phyloP scores from a whole-genome alignment of 2,797 vertebrate species.

The Sarcophilus harrisii region DNA sequence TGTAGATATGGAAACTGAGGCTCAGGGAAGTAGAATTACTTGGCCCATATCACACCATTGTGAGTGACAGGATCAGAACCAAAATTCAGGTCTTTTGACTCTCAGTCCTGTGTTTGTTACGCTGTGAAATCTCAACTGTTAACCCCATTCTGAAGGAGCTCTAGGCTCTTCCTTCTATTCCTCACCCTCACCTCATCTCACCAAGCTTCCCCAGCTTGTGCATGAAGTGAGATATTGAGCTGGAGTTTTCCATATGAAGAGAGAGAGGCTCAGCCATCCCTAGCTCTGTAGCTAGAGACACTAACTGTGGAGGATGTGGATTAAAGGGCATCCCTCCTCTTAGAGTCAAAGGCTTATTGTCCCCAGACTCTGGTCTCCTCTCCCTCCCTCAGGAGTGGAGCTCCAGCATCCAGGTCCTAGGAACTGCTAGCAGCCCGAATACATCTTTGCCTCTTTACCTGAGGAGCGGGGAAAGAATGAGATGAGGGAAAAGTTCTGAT shows the following conservation, averaged over 20 bases:
- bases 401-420: not conserved
- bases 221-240: not conserved
- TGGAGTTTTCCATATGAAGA: not conserved
- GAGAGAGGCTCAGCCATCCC: not conserved
- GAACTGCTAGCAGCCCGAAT: not conserved
- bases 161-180: not conserved
- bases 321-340: not conserved
- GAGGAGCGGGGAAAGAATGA: rapidly evolving
- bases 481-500: not conserved
- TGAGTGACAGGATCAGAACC: not conserved
- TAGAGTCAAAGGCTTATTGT: not conserved
- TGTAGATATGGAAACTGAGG: not conserved
- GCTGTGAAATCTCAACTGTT: not conserved
- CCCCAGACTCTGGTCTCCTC: not conserved
- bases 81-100: not conserved
- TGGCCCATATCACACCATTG: not conserved
- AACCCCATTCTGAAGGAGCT: not conserved
- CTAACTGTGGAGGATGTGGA: not conserved
- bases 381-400: not conserved
- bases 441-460: not conserved
- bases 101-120: not conserved
- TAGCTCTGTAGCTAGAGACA: not conserved
- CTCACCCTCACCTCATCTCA: not conserved
- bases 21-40: not conserved
- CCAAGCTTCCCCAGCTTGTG: not conserved